A percentile compares a stretch with the other conserved stretches of the same genome.
Conservation (phyloP, 2,797 vertebrate species). For the Mallotus villosus region DNA sequence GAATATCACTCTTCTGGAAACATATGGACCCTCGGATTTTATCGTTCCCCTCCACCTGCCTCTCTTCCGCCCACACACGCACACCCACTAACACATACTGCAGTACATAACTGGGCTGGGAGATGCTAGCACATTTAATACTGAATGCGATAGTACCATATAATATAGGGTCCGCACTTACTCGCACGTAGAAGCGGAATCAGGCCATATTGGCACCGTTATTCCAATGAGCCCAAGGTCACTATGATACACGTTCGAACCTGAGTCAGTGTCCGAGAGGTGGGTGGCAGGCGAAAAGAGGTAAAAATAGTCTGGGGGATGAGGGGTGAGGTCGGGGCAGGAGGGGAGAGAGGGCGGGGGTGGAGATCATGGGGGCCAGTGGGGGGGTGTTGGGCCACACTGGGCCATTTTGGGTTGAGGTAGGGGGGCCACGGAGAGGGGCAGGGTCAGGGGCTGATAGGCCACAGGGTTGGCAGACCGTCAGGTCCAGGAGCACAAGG, state of each 20-base stretch:
- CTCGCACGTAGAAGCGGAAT: too few species aligned
- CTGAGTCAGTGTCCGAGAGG: constrained; percentile 65
- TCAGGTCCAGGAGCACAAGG: constrained; percentile 75
- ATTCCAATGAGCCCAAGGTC: constrained; percentile 76
- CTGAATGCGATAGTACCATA: too few species aligned
- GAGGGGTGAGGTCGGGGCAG: constrained; percentile 50
- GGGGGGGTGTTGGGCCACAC: neutral
- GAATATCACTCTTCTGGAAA: neutral
- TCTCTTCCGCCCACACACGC: constrained; percentile 38
- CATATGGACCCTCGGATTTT: neutral
- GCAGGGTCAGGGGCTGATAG: constrained; percentile 75
- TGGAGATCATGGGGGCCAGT: constrained; percentile 23
- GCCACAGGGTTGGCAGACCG: constrained; percentile 79
- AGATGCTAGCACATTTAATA: constrained; percentile 9
- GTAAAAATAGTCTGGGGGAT: constrained; percentile 60
- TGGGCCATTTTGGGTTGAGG: constrained; percentile 33
- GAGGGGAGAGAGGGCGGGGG: constrained; percentile 33
- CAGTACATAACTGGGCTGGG: too few species aligned
- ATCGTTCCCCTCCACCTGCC: constrained; percentile 64
- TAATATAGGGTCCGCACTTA: too few species aligned
- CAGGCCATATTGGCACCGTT: constrained; percentile 67
- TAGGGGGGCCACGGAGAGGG: constrained; percentile 11
- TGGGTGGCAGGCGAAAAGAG: constrained; percentile 38
- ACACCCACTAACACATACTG: neutral
- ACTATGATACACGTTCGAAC: constrained; percentile 78